These are phyloP conservation scores for Progne subis DNA, from an alignment of 2,113 vertebrate genomes.

Conservation along the genomic window DNA sequence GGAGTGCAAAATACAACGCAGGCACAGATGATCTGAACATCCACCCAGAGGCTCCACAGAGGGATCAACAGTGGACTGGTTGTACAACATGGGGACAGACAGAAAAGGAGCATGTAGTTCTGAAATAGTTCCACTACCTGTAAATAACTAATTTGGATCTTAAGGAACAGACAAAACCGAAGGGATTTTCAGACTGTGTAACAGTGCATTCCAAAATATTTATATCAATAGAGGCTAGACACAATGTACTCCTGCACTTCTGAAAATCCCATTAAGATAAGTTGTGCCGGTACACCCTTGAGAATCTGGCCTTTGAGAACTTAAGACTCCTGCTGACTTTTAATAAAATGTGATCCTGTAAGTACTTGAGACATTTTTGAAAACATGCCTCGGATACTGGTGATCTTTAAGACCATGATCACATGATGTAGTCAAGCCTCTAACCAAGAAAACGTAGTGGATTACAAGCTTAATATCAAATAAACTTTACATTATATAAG, in stretches of 20 bases:
- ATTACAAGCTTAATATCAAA: background rate
- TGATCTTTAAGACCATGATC: background rate
- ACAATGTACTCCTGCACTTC: background rate
- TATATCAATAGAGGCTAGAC: background rate
- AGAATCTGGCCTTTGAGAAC: background rate
- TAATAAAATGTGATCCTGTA: background rate
- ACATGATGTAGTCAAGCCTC: background rate
- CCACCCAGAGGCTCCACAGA: background rate
- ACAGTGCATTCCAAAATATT: background rate
- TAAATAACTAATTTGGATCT: background rate
- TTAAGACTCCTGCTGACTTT: background rate
- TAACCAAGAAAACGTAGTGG: background rate
- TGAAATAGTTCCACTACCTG: background rate
- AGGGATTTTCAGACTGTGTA: background rate
- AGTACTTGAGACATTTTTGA: background rate
- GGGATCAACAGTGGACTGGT: background rate
- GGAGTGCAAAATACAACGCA: background rate
- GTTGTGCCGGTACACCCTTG: background rate
- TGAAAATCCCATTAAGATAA: slow-evolving; percentile 1
- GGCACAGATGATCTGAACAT: background rate
- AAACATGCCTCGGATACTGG: background rate
- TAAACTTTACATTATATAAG: background rate
- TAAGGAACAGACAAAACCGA: background rate
- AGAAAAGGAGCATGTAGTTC: background rate
- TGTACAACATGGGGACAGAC: background rate